Conservation (phyloP, 2,888 invertebrate genomes). For the Nemotelus pantherinus region DNA sequence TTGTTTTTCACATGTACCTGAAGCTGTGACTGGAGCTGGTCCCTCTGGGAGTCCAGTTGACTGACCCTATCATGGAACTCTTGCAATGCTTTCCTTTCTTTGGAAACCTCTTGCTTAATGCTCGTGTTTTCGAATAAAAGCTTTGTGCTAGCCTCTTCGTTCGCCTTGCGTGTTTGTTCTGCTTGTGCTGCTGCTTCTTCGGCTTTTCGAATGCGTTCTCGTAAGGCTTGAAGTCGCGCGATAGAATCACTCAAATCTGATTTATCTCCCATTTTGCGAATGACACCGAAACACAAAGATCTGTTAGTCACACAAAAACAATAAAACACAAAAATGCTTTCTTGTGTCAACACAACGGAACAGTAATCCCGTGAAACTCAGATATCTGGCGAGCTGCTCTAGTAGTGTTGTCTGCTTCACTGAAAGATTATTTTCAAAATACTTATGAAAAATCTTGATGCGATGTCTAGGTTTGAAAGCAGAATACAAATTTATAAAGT, state of each 20-base stretch:
- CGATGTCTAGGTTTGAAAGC: too few relatives aligned
- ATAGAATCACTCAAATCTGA: slow-evolving; percentile 38
- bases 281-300: too few relatives aligned
- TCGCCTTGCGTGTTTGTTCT: slow-evolving; percentile 18
- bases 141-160: slow-evolving; percentile 12
- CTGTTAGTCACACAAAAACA: too few relatives aligned
- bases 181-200: slow-evolving; percentile 30
- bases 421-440: too few relatives aligned
- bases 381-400: too few relatives aligned
- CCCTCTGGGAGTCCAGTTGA: slow-evolving; percentile 9
- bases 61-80: slow-evolving; percentile 5
- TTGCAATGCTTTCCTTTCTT: slow-evolving; percentile 12
- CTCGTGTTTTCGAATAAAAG: slow-evolving; percentile 5
- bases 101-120: slow-evolving; percentile 18
- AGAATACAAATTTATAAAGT: too few relatives aligned
- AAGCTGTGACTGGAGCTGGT: not conserved
- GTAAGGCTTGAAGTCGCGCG: slow-evolving; percentile 23
- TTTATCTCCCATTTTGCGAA: not conserved
- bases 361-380: too few relatives aligned
- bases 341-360: too few relatives aligned
- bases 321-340: too few relatives aligned
- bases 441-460: too few relatives aligned
- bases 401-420: too few relatives aligned
- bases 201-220: slow-evolving; percentile 20
- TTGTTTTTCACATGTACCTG: slow-evolving; percentile 1